Conservation (phyloP, 2,797 vertebrate species). For the Mastacembelus armatus region DNA sequence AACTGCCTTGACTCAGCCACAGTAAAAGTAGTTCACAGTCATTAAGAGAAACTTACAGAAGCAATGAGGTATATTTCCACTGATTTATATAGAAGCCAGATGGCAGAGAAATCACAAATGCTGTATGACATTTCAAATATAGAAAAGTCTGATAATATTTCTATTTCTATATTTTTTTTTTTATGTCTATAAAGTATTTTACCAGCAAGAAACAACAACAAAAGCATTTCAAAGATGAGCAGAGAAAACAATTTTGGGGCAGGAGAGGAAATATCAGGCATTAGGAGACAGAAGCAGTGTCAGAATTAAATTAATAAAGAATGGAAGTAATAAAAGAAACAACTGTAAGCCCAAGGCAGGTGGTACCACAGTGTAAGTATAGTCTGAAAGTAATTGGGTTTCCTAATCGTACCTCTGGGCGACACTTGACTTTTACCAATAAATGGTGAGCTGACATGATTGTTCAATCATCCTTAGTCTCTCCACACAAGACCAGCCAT, state of each 20-base stretch:
- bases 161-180: too few species aligned
- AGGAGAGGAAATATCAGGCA: conserved; percentile 14
- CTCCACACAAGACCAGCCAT: conserved; percentile 73
- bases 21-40: conserved; percentile 47
- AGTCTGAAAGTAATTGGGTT: conserved; percentile 85
- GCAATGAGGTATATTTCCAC: conserved; percentile 31
- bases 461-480: conserved; percentile 82
- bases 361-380: conserved; percentile 68
- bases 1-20: conserved; percentile 35
- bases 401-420: conserved; percentile 85
- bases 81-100: conserved; percentile 38
- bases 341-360: conserved; percentile 81
- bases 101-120: conserved; percentile 9
- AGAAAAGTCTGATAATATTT: conserved; percentile 1
- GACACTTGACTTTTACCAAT: conserved; percentile 83
- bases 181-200: conserved; percentile 6
- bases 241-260: conserved; percentile 15
- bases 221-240: conserved; percentile 22
- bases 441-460: conserved; percentile 80
- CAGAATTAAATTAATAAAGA: conserved; percentile 80
- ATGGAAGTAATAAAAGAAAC: conserved; percentile 82
- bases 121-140: not conserved
- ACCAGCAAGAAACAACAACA: conserved; percentile 21
- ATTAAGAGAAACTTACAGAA: conserved; percentile 47
- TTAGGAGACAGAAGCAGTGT: conserved; percentile 54